Evolutionary conservation across 2,113 vertebrate genomes (phyloP).

Genomic region (Myotis yumanensis): DNA sequence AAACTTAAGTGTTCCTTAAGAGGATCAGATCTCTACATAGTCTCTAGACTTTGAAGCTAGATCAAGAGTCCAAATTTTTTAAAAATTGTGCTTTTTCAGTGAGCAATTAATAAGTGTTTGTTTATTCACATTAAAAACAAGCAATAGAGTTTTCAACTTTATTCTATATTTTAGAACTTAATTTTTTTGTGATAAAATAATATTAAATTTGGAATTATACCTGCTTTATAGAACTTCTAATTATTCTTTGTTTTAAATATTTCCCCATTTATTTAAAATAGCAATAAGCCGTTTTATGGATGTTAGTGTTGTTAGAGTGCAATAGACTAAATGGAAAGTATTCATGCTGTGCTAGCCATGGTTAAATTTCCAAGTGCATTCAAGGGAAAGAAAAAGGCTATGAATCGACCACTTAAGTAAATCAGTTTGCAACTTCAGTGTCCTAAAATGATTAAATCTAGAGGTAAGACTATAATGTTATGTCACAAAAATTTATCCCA

Average conservation of each 20-base stretch:
- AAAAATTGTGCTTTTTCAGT: not conserved
- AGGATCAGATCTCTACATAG: not conserved
- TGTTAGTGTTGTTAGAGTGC: not conserved
- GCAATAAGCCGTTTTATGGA: not conserved
- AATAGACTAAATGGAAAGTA: conserved; percentile 37
- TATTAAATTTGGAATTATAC: not conserved
- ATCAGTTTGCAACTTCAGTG: conserved; percentile 44
- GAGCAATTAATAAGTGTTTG: not conserved
- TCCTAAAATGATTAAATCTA: conserved; percentile 67
- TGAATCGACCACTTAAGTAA: conserved; percentile 61
- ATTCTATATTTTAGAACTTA: conserved; percentile 45
- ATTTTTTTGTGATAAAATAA: not conserved
- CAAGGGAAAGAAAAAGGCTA: conserved; percentile 12
- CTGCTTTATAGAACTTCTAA: not conserved
- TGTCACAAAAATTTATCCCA: conserved; percentile 53
- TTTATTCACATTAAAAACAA: not conserved
- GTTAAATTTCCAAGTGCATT: conserved; percentile 59
- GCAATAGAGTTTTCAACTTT: not conserved
- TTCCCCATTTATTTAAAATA: conserved; percentile 39
- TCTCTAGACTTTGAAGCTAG: not conserved
- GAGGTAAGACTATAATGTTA: conserved; percentile 61
- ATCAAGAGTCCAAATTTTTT: not conserved
- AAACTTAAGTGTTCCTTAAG: not conserved
- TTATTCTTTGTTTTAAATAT: conserved; percentile 33
- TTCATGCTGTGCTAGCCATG: not conserved